Conservation (phyloP, 2,113 vertebrate genomes). For the Chrysemys picta region DNA sequence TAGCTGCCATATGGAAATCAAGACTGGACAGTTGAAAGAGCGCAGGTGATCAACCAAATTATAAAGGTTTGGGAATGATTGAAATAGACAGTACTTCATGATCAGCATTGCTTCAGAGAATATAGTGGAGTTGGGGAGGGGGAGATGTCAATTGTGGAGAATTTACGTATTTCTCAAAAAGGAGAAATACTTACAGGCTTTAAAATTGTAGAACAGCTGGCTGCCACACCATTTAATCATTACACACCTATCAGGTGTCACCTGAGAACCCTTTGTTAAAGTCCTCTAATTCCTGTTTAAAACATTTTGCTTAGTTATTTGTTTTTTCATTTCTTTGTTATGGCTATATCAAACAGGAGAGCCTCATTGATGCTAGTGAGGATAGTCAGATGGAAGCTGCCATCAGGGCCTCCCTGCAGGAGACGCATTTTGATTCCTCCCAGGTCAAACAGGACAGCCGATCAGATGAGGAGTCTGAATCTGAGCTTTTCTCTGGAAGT, state of each 20-base stretch:
- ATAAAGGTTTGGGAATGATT: background rate
- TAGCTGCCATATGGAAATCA: background rate
- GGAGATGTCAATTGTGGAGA: background rate
- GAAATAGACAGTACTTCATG: background rate
- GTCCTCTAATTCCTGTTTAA: background rate
- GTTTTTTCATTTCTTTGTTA: conserved; percentile 24
- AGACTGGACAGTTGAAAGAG: background rate
- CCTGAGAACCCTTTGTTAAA: background rate
- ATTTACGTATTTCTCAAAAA: background rate
- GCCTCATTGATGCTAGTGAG: conserved; percentile 98
- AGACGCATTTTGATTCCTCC: conserved; percentile 95
- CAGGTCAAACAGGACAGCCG: conserved; percentile 87
- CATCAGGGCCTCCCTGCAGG: conserved; percentile 95
- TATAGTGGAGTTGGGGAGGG: background rate
- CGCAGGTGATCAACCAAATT: background rate
- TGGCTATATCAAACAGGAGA: conserved; percentile 85
- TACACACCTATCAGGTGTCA: background rate
- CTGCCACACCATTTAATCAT: background rate
- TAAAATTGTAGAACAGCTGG: background rate
- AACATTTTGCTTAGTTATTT: background rate
- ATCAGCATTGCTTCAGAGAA: background rate
- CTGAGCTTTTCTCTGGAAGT: conserved; percentile 96
- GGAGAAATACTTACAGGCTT: background rate
- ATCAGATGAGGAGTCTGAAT: conserved; percentile 95
- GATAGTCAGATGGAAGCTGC: conserved; percentile 99